Base-by-base conservation (phyloP, 2,888 invertebrate genomes). In the Pyrochroa serraticornis region DNA sequence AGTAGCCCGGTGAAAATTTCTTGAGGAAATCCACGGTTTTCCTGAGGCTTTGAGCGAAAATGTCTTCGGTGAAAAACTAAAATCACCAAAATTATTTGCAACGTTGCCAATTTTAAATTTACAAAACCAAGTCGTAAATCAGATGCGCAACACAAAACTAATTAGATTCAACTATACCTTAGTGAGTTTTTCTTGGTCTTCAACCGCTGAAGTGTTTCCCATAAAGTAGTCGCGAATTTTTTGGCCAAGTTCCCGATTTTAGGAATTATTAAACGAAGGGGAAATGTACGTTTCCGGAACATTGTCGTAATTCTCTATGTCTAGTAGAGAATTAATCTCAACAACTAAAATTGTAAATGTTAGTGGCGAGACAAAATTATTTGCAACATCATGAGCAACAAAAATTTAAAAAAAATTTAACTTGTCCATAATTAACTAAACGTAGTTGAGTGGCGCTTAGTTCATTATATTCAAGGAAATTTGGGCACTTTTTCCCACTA, bases 1-100 rank as follows among this genome's bases (percentile, higher is more conserved):
- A 45, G 9, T 45, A 45, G 7, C 45, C 45, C 5, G 13, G 9
- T 1, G 35, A 34, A 7, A 13, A 12, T 35, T 35, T 14, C 1
- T 3, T 36, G 3, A 32, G 14, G 5, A 45, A 45, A 14, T 45
- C 45, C n/a, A 22, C 5, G 6, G 3, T 6, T 35, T 45, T 45
- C 13, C 45, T 34, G 14, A 45, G 22, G 8, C 45, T 36, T n/a
- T 35, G 35, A 5, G 35, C 14, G 9, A 33, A 34, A 1, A 45
- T n/a, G 8, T 45, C 45, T 14, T 45, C 35, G 0, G 22, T 36
- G 7, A 45, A 45, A 45, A 45, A 36, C 36, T 45, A 13, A 2
- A 34, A 44, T 7, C 22, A 5, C 5, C 22, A 22, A 22, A 2
- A 22, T 22, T 22, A 22, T 22, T 22, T 22, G 22, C 22, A 5